Conservation (phyloP, 1,140 invertebrate genomes). For the Macrobrachium rosenbergii region DNA sequence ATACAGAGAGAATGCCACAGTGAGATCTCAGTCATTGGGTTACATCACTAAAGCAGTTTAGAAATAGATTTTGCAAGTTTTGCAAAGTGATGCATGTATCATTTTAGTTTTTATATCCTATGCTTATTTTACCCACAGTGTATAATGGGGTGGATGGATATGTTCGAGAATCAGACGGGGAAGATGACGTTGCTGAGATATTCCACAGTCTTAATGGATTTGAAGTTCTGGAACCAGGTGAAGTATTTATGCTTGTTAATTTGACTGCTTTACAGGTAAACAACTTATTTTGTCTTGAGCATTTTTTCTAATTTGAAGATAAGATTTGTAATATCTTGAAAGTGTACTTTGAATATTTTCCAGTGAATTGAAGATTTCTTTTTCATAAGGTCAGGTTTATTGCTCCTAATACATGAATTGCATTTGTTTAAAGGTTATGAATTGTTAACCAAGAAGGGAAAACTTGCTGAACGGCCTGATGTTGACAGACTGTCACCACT, state of each 20-base stretch:
- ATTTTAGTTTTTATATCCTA: too few relatives aligned
- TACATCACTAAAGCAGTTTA: too few relatives aligned
- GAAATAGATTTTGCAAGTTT: too few relatives aligned
- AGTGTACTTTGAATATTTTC: too few relatives aligned
- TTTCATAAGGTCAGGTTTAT: too few relatives aligned
- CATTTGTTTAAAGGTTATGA: conserved; percentile 58
- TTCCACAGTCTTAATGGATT: conserved; percentile 55
- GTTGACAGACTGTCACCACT: conserved; percentile 57
- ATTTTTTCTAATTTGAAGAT: too few relatives aligned
- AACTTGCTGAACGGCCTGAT: conserved; percentile 27
- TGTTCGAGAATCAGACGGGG: conserved; percentile 37
- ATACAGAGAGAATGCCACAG: too few relatives aligned
- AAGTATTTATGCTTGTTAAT: not conserved
- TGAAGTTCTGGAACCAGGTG: conserved; percentile 56
- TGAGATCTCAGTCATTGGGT: too few relatives aligned
- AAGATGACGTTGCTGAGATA: conserved; percentile 54
- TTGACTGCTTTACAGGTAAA: not conserved
- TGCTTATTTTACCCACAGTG: conserved; percentile 16
- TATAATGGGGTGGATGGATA: conserved; percentile 44
- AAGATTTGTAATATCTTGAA: too few relatives aligned
- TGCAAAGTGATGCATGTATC: too few relatives aligned
- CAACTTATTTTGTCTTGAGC: not conserved
- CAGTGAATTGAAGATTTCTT: too few relatives aligned
- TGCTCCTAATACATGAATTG: too few relatives aligned
- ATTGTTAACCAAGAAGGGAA: conserved; percentile 60